These are phyloP conservation scores for Ianthella basta DNA, from an alignment of 37 sponge, comb jelly and placozoan species.

Conservation along the genomic window DNA sequence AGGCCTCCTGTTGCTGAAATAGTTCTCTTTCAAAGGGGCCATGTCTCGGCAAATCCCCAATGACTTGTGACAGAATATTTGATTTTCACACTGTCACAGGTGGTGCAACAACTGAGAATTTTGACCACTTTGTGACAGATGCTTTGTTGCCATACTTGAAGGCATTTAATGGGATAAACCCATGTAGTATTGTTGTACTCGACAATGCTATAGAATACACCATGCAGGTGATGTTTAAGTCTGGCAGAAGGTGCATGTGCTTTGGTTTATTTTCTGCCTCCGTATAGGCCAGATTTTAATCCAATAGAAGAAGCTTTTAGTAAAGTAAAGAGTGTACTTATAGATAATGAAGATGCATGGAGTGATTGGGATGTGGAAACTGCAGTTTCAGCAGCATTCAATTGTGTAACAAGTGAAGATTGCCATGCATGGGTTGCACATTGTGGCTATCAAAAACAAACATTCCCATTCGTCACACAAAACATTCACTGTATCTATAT, in stretches of 20 bases:
- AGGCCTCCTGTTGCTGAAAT: neutral
- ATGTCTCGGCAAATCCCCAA: neutral
- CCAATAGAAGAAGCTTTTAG: slow-evolving; percentile 24
- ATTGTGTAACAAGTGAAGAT: neutral
- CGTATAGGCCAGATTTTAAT: slow-evolving; percentile 26
- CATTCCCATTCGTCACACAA: no score
- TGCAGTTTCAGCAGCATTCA: slow-evolving; percentile 23
- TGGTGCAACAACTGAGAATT: neutral
- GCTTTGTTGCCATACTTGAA: no score
- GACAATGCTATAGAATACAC: slow-evolving; percentile 4
- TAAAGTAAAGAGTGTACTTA: slow-evolving; percentile 6
- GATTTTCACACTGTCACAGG: neutral
- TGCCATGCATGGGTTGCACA: slow-evolving; percentile 24
- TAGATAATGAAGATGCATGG: slow-evolving; percentile 7
- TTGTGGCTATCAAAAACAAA: neutral
- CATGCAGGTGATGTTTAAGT: neutral
- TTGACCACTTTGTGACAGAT: neutral
- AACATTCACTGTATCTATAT: no score
- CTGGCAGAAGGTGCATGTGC: neutral
- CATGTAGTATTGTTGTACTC: neutral
- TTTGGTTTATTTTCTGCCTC: slow-evolving; percentile 26
- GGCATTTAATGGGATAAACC: no score
- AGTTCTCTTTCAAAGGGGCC: neutral
- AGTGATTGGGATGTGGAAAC: neutral
- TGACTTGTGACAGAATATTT: slow-evolving; percentile 5